Evolutionary conservation across 2,888 invertebrate genomes (phyloP).

Genomic region (Cheilosia soror): DNA sequence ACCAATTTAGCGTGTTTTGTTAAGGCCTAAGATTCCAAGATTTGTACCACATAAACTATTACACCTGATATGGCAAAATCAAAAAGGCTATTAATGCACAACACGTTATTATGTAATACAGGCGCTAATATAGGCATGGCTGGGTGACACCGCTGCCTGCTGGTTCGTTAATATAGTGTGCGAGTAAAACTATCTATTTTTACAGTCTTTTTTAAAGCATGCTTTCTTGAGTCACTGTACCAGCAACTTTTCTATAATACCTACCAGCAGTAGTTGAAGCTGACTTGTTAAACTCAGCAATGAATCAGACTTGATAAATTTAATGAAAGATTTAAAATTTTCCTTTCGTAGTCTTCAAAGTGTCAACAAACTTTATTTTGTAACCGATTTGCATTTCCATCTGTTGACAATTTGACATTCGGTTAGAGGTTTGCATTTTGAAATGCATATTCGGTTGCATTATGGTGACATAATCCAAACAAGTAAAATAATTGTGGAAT

Average conservation of each 20-base stretch:
- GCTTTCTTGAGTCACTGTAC: neutral
- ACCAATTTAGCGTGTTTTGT: too few species aligned
- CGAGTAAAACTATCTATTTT: too few species aligned
- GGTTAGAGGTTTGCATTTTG: slow-evolving; percentile 31
- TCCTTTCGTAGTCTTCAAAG: neutral
- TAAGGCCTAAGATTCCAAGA: too few species aligned
- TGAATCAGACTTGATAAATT: slow-evolving; percentile 4
- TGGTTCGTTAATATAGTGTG: too few species aligned
- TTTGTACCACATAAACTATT: too few species aligned
- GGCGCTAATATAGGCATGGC: too few species aligned
- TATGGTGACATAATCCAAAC: slow-evolving; percentile 30
- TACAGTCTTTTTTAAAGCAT: too few species aligned
- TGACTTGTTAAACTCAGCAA: neutral
- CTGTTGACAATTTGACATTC: slow-evolving; percentile 40
- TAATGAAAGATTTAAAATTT: neutral
- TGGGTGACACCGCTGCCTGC: too few species aligned
- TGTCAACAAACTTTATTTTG: slow-evolving; percentile 7
- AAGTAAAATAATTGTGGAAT: neutral
- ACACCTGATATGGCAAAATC: too few species aligned
- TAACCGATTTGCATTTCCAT: slow-evolving; percentile 23
- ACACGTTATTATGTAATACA: too few species aligned
- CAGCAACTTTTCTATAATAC: too few species aligned
- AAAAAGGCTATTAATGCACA: too few species aligned
- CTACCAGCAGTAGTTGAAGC: neutral
- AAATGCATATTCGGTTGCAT: slow-evolving; percentile 28